phyloP scores from a whole-genome alignment of 2,113 vertebrate species.

The Aspidoscelis tigris region DNA sequence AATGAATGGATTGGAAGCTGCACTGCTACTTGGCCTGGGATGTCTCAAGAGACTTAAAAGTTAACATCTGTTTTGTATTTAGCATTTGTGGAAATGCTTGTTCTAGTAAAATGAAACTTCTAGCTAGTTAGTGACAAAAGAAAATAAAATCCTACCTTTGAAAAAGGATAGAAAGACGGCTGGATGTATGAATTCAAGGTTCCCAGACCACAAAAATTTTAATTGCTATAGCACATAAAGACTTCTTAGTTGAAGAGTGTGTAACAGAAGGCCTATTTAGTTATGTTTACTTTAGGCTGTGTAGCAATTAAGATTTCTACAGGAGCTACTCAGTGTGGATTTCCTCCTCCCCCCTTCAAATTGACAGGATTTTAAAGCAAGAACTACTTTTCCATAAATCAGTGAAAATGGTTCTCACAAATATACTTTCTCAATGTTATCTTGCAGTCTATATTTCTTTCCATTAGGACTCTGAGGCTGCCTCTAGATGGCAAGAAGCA shows the following conservation, averaged over 20 bases:
- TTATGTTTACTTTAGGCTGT: conserved; percentile 41
- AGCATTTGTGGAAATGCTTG: conserved; percentile 44
- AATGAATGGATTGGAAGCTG: conserved; percentile 23
- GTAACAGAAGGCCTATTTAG: conserved; percentile 53
- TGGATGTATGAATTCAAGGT: conserved; percentile 51
- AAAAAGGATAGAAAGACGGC: conserved; percentile 58
- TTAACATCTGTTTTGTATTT: conserved; percentile 70
- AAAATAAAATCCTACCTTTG: conserved; percentile 35
- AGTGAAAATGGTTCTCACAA: neutral
- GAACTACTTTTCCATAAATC: conserved; percentile 20
- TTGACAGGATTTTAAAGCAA: conserved; percentile 13
- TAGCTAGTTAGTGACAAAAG: conserved; percentile 50
- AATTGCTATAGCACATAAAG: conserved; percentile 57
- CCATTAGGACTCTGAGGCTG: neutral
- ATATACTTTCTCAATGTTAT: neutral
- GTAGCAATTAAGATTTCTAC: conserved; percentile 39
- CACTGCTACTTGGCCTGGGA: conserved; percentile 51
- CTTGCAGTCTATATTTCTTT: neutral
- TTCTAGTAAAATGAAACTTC: conserved; percentile 62
- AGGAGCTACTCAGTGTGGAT: conserved; percentile 1
- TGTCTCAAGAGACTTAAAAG: conserved; percentile 44
- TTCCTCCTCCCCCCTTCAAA: neutral
- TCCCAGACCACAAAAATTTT: conserved; percentile 67
- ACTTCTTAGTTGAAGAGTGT: conserved; percentile 51
- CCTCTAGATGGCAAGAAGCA: too few relatives aligned